A percentile compares a stretch with the other conserved stretches of the same genome.
phyloP scores from a whole-genome alignment of 2,113 vertebrate species.

The Nyctereutes procyonoides region DNA sequence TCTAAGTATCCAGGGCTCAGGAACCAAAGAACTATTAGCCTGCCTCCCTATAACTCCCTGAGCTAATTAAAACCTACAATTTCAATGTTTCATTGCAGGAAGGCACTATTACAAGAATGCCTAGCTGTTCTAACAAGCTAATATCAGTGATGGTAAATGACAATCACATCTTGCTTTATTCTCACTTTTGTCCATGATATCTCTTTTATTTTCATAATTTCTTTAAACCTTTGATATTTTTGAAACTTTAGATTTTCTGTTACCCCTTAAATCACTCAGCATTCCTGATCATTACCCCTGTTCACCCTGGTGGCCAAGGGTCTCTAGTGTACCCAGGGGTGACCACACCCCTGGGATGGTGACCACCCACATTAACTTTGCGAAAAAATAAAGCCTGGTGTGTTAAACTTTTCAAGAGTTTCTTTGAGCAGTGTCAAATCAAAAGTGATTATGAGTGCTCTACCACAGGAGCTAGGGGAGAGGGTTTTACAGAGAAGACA shows the following conservation, averaged over 20 bases:
- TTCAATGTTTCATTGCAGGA: background rate
- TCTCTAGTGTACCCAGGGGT: background rate
- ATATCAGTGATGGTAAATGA: background rate
- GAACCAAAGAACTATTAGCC: background rate
- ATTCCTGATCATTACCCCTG: background rate
- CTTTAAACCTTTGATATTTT: background rate
- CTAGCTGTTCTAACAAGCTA: background rate
- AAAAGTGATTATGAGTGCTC: fast-evolving
- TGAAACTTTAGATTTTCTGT: background rate
- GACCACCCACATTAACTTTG: background rate
- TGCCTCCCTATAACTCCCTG: background rate
- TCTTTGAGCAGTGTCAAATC: background rate
- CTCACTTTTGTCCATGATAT: background rate
- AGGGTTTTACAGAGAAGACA: background rate
- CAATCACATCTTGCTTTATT: background rate
- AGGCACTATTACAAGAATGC: background rate
- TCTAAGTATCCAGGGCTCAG: background rate
- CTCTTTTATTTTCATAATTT: background rate
- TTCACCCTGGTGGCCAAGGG: background rate
- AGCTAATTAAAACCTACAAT: background rate
- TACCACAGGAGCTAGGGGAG: background rate
- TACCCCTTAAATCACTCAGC: background rate
- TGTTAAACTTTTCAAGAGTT: background rate
- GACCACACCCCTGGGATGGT: background rate
- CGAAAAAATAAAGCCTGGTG: background rate